Conservation (phyloP, 2,113 vertebrate species). For the Hymenochirus boettgeri region DNA sequence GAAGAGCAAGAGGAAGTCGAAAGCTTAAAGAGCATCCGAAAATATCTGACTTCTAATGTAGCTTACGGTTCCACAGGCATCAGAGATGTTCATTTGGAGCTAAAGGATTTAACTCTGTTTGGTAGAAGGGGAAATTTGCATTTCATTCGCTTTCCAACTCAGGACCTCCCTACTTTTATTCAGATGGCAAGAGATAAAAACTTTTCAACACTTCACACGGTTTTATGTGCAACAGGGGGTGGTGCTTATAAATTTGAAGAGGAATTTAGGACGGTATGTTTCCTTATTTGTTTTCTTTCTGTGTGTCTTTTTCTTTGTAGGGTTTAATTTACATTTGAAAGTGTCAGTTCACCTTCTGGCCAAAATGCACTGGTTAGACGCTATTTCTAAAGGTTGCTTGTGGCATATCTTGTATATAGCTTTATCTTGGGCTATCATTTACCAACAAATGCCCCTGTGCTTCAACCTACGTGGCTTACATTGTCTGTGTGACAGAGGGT, state of each 20-base stretch:
- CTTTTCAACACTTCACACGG: constrained; percentile 75
- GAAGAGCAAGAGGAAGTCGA: constrained; percentile 79
- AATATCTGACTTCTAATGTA: constrained; percentile 73
- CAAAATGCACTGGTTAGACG: too few relatives aligned
- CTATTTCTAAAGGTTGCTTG: too few relatives aligned
- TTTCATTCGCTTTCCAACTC: constrained; percentile 77
- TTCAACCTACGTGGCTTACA: too few relatives aligned
- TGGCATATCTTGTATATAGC: too few relatives aligned
- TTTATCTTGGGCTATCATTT: too few relatives aligned
- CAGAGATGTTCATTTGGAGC: constrained; percentile 72
- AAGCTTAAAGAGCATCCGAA: constrained; percentile 76
- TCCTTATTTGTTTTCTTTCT: too few relatives aligned
- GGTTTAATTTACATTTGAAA: too few relatives aligned
- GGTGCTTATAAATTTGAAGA: constrained; percentile 79
- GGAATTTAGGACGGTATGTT: constrained; percentile 75
- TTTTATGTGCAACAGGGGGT: constrained; percentile 75
- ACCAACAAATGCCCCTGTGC: too few relatives aligned
- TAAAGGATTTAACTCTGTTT: constrained; percentile 71
- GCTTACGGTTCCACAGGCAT: constrained; percentile 75
- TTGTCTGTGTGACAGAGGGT: too few relatives aligned
- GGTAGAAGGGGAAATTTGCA: constrained; percentile 72
- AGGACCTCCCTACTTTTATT: constrained; percentile 76
- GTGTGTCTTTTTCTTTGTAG: too few relatives aligned
- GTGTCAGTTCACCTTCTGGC: too few relatives aligned
- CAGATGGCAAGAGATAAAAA: constrained; percentile 78